Evolutionary conservation across 2,797 vertebrate species (phyloP), one percentile per base, ranked within the genome.

Genomic region (Tragopan temminckii): DNA sequence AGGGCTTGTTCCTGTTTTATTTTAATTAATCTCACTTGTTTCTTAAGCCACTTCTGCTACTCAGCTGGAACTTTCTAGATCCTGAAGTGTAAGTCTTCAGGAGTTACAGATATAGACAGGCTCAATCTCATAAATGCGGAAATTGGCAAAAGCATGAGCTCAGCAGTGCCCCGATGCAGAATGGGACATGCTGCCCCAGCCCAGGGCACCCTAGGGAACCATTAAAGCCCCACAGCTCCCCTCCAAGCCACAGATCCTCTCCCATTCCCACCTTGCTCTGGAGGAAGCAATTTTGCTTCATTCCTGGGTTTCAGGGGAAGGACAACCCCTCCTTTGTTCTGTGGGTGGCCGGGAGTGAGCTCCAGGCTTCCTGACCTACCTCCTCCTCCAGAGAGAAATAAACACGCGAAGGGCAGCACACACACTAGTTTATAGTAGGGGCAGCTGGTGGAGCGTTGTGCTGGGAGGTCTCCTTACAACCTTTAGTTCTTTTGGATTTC

Each of bases 241-340:
- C 36, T 84, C 42, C 52, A 80, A 74, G 59, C 63, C 81, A 64
- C 85, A 95, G n/a, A 8, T 2, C 43, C 31, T 87, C 67, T 62
- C 31, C 46, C 75, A 15, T 92, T 93, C 85, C 76, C 52, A 93
- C 70, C 91, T 93, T 93, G 57, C 83, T 89, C 48, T 78, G 43
- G 69, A 88, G 80, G 74, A 94, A 89, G 82, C 33, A 80, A 68
- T 87, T 95, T 86, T 93, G 42, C 43, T 85, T 80, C 81, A 85
- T 50, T 78, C 76, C 66, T 59, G 63, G 36, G 45, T 89, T 95
- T 91, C 68, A 74, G 50, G 58, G 86, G 81, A 80, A 91, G 46
- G 81, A 96, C 95, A 96, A 76, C 87, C 11, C 38, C 3, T 27
- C 38, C 93, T 95, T 95, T 97, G 93, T 95, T 94, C 80, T 81